phyloP scores from a whole-genome alignment of 92 coral and sea anemone genomes.

The Palythoa heliodiscus region DNA sequence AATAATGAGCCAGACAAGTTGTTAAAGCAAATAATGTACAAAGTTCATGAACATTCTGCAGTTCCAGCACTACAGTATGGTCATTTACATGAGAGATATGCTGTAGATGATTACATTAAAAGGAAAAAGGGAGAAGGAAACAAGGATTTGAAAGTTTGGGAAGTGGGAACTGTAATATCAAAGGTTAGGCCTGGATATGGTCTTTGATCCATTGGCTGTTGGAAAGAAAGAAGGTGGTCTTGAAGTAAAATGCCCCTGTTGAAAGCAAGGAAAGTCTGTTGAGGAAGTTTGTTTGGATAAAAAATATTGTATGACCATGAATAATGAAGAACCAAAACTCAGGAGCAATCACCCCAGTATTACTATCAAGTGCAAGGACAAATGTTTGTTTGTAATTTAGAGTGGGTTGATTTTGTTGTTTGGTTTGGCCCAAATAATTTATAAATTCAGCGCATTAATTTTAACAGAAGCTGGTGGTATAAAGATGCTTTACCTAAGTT shows the following conservation, averaged over 20 bases:
- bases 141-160: constrained; percentile 42
- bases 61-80: constrained; percentile 17
- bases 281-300: constrained; percentile 50
- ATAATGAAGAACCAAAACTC: background rate
- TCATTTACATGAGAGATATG: constrained; percentile 35
- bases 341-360: constrained; percentile 29
- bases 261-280: constrained; percentile 47
- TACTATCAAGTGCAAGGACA: constrained; percentile 69
- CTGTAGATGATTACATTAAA: constrained; percentile 45
- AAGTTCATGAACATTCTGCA: constrained; percentile 5
- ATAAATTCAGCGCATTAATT: constrained; percentile 29
- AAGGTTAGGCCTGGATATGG: constrained; percentile 57
- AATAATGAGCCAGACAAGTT: constrained; percentile 54
- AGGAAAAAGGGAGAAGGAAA: constrained; percentile 29
- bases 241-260: constrained; percentile 67
- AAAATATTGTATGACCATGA: constrained; percentile 19
- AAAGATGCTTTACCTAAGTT: background rate
- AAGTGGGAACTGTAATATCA: constrained; percentile 66
- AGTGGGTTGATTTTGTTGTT: constrained; percentile 63
- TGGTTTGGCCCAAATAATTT: constrained; percentile 51
- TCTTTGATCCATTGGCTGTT: constrained; percentile 45
- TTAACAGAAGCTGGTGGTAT: constrained; percentile 29
- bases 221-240: constrained; percentile 57
- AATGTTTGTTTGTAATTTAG: constrained; percentile 50
- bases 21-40: constrained; percentile 54